phyloP scores from a whole-genome alignment of 2,888 invertebrate genomes.

The Pseudococcus viburni region DNA sequence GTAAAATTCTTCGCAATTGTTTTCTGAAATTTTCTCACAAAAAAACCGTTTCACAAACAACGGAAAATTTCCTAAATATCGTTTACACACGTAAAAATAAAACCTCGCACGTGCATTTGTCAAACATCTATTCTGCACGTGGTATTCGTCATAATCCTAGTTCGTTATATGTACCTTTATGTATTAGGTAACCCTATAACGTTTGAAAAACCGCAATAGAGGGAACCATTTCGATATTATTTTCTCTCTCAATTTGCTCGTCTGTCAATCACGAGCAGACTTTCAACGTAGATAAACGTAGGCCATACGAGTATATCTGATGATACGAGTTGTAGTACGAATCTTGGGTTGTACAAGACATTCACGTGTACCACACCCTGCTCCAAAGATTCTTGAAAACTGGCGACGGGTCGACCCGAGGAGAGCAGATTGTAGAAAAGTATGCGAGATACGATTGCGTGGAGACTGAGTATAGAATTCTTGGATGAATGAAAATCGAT shows the following conservation, averaged over 20 bases:
- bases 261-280: not conserved
- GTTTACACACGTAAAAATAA: no score
- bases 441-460: constrained; percentile 14
- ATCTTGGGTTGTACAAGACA: not conserved
- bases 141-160: not conserved
- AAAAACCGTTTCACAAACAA: no score
- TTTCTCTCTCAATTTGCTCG: not conserved
- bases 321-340: not conserved
- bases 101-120: not conserved
- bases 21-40: no score
- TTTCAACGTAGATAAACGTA: not conserved
- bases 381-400: constrained; percentile 4
- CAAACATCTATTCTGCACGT: not conserved
- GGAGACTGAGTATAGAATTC: not conserved
- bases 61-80: no score
- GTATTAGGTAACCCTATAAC: not conserved
- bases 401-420: not conserved
- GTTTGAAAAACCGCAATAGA: not conserved
- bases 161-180: not conserved
- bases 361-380: constrained; percentile 20
- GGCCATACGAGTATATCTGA: not conserved
- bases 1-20: no score
- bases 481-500: constrained; percentile 40
- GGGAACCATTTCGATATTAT: not conserved
- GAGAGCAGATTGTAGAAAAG: not conserved